Conservation (phyloP, 1,140 invertebrate genomes). For the Camponotus floridanus region DNA sequence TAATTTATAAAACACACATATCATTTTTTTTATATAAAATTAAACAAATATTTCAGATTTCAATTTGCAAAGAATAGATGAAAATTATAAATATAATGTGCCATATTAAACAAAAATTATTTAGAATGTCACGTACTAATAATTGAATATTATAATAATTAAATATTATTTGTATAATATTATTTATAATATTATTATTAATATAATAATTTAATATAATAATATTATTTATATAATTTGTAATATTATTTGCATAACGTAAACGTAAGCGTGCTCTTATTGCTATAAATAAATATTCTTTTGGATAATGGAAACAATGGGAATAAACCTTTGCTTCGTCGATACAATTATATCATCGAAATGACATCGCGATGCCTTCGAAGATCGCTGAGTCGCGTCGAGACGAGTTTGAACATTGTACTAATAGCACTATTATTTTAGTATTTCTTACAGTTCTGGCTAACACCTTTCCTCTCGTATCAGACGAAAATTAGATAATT, state of each 20-base stretch:
- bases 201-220: no score
- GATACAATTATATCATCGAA: conserved; percentile 1
- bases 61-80: neutral
- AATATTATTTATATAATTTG: no score
- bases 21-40: conserved; percentile 11
- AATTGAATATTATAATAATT: neutral
- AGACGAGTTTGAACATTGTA: conserved; percentile 36
- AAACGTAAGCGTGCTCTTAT: neutral
- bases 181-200: no score
- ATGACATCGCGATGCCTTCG: conserved; percentile 27
- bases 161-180: no score
- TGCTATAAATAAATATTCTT: neutral
- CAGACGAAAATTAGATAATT: conserved; percentile 10
- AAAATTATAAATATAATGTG: neutral
- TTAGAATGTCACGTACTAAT: neutral
- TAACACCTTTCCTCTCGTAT: conserved; percentile 22
- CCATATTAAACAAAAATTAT: neutral
- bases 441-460: conserved; percentile 10
- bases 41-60: neutral
- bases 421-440: conserved; percentile 13
- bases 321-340: neutral
- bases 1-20: no score
- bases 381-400: conserved; percentile 18
- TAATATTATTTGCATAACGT: neutral
- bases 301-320: neutral